Conservation (phyloP, 1,140 invertebrate genomes). For the Bombus confusus region DNA sequence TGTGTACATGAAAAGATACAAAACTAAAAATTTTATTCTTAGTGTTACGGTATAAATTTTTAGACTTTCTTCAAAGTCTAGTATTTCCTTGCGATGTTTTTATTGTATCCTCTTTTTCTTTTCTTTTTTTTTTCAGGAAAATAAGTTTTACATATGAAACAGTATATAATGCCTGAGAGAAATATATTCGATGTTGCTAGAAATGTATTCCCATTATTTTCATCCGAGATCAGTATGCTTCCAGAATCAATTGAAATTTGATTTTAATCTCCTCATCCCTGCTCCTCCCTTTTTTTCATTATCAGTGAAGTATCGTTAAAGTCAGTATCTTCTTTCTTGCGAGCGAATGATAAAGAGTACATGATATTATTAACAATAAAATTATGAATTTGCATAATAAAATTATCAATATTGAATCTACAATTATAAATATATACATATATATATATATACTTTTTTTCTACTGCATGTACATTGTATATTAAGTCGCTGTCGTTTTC, state of each 20-base stretch:
- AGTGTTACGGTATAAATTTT: background rate
- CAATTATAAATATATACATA: constrained; percentile 17
- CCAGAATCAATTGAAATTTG: constrained; percentile 41
- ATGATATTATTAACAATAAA: constrained; percentile 59
- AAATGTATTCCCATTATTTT: constrained; percentile 14
- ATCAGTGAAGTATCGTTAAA: constrained; percentile 37
- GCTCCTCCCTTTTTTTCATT: constrained; percentile 19
- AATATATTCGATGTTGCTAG: background rate
- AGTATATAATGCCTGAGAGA: background rate
- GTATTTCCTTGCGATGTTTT: background rate
- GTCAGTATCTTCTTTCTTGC: constrained; percentile 26
- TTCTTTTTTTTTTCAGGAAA: background rate
- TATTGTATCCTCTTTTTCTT: background rate
- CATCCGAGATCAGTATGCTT: constrained; percentile 46
- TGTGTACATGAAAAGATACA: background rate
- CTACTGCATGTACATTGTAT: background rate
- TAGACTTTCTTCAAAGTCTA: background rate
- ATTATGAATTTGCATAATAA: constrained; percentile 68
- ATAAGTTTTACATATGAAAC: background rate
- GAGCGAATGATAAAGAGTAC: constrained; percentile 54
- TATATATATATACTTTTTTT: constrained; percentile 12
- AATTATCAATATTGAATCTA: constrained; percentile 57
- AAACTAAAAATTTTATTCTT: background rate
- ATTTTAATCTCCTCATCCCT: constrained; percentile 25
- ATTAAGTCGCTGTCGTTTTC: background rate